Evolutionary conservation across 2,797 vertebrate genomes (phyloP).

Genomic region (Scolopax bukidnonensis): DNA sequence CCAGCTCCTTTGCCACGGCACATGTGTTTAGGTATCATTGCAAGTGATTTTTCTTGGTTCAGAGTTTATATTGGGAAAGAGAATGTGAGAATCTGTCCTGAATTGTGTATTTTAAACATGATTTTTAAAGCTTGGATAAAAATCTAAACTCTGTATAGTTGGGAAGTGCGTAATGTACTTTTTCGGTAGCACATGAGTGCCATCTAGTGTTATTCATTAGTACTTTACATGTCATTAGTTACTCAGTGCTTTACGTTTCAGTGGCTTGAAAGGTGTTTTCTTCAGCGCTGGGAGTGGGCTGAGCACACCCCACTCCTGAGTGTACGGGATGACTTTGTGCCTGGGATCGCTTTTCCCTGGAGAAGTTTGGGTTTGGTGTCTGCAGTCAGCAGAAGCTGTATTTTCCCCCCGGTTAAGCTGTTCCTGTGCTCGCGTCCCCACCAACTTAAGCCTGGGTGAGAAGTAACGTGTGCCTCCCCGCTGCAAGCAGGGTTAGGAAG

Average conservation of each 20-base stretch:
- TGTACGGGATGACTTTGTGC: accelerated
- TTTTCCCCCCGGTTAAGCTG: neutral
- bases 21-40: neutral
- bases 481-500: neutral
- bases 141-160: neutral
- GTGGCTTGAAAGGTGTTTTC: neutral
- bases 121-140: slow-evolving; percentile 34
- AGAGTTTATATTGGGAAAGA: slow-evolving; percentile 28
- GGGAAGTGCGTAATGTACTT: neutral
- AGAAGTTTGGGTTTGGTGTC: neutral
- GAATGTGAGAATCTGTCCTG: neutral
- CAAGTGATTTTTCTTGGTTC: neutral
- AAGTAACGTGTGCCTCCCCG: accelerated
- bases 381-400: neutral
- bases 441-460: accelerated
- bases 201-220: slow-evolving; percentile 68
- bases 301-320: neutral
- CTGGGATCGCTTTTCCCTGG: neutral
- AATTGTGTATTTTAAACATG: neutral
- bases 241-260: neutral
- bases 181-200: slow-evolving; percentile 61
- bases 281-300: neutral
- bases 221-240: neutral
- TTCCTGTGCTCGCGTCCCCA: neutral
- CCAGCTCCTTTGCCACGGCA: neutral